Percentiles rank a stretch among this genome's conserved stretches.
Evolutionary conservation across 2,888 invertebrate genomes (phyloP).

Genomic region (Vanessa cardui): DNA sequence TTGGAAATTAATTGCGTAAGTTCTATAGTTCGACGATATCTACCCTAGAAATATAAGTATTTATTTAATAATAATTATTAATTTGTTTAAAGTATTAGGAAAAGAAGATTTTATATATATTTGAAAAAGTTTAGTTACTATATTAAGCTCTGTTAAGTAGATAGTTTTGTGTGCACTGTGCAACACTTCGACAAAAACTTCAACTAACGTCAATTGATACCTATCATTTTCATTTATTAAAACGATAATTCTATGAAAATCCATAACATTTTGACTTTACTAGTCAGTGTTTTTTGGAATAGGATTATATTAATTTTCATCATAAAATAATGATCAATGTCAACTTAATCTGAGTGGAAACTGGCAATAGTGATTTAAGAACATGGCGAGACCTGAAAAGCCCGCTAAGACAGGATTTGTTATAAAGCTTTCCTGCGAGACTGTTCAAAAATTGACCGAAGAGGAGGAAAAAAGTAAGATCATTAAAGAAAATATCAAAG

Average conservation of each 20-base stretch:
- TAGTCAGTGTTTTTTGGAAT: slow-evolving; percentile 9
- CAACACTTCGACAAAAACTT: slow-evolving; percentile 4
- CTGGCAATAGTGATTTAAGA: too few relatives aligned
- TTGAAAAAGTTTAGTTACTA: too few relatives aligned
- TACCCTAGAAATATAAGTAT: not conserved
- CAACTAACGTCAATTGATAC: slow-evolving; percentile 4
- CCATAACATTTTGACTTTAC: slow-evolving; percentile 8
- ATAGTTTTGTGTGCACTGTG: not conserved
- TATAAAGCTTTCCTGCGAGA: slow-evolving; percentile 75
- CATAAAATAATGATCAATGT: slow-evolving; percentile 19
- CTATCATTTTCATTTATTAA: slow-evolving; percentile 4
- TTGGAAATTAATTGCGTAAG: not conserved
- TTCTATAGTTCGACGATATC: too few relatives aligned
- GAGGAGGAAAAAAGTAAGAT: slow-evolving; percentile 57
- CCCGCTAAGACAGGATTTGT: slow-evolving; percentile 68
- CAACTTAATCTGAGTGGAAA: not conserved
- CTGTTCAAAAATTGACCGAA: slow-evolving; percentile 72
- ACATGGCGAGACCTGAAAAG: slow-evolving; percentile 64
- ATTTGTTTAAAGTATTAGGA: not conserved
- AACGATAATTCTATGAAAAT: slow-evolving; percentile 14
- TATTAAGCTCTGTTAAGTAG: too few relatives aligned
- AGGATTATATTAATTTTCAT: slow-evolving; percentile 17
- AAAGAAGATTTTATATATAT: not conserved
- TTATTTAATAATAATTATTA: not conserved
- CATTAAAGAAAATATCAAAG: slow-evolving; percentile 3